Evolutionary conservation across 2,888 invertebrate genomes (phyloP), one percentile per base, ranked within the genome.

Genomic region (Cheilosia impressa): DNA sequence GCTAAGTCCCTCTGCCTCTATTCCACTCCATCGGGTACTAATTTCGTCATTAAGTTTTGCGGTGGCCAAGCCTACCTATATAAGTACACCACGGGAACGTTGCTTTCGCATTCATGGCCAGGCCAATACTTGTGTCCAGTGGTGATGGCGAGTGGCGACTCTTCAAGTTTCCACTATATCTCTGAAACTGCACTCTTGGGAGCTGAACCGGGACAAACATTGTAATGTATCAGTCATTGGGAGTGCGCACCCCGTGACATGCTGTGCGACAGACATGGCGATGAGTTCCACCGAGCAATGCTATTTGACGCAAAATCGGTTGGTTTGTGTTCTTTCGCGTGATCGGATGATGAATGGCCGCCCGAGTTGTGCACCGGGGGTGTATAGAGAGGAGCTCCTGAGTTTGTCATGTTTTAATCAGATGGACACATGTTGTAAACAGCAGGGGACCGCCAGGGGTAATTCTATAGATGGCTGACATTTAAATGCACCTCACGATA

Each of bases 1-100:
- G 52, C 58, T 60, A 38, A 45, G 19, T 58, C 31, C 2, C 31
- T 31, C 38, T 63, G 71, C 72, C 72, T 71, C 73, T 72, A 77
- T 83, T 83, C 72, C 82, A 83, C 77, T 83, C 66, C 77, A 83
- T 77, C 72, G 77, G 66, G 50, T 72, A 83, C 82, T 84, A 84
- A 84, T 84, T 84, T 84, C 68, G 79, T 84, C 83, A 84, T 84
- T 84, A 84, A 58, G 63, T 76, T 65, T 53, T 52, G 69, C 50
- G 55, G 68, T 76, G 63, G 66, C 73, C 72, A 66, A 77, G 72
- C 77, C 77, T 76, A 63, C 62, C 34, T 24, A 66, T 24, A 6
- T 22, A 47, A 58, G 31, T 55, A 17, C n/a, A 27, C 10, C 41
- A 38, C 13, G 43, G n/a, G 41, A 24, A 47, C 53, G 45, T 17